Base-by-base conservation (phyloP, 2,113 vertebrate species). In the Alectura lathami region DNA sequence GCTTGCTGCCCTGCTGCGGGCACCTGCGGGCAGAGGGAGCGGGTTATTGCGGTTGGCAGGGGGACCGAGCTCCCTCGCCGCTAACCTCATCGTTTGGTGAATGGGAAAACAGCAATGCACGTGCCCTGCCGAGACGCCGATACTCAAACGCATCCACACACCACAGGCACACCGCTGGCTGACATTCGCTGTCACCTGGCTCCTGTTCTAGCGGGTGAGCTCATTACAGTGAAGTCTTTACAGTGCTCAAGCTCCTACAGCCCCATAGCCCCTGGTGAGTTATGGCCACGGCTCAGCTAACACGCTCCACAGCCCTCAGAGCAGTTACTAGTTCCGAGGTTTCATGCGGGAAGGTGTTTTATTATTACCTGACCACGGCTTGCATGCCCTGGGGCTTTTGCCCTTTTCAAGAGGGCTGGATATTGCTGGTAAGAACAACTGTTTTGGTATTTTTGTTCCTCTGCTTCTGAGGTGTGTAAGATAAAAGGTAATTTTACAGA, bases 11-110 rank as follows among this genome's bases (percentile, higher is more conserved):
- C 29, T 66, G 67, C 30, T 38, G 83, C 10, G 75, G 73, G 75
- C 73, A 81, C 88, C 98, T 98, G 73, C 4, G 13, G 24, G 36
- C n/a, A 29, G 88, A 91, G n/a, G 70, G 21, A 64, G 64, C 0
- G 2, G 59, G 43, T 86, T 87, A 62, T 0, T 60, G 18, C 32
- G 67, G 45, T 30, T 26, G 11, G 5, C 38, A 53, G 47, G 62
- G 42, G 51, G 11, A 73, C 40, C 42, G n/a, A 53, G 48, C 53
- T 76, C 62, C 73, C 53, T 32, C 53, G 11, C 32, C 32, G 17
- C 18, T 45, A 34, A 6, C 23, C 63, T 38, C 0, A 4, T 50
- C 76, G 50, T 66, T 56, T 53, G 83, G 75, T 94, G 94, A 90
- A 83, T 78, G 76, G 48, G 83, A 91, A 90, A 85, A 75, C 45